These are phyloP conservation scores for Eupithecia tripunctaria DNA, from an alignment of 2,888 invertebrate species.

Conservation along the genomic window DNA sequence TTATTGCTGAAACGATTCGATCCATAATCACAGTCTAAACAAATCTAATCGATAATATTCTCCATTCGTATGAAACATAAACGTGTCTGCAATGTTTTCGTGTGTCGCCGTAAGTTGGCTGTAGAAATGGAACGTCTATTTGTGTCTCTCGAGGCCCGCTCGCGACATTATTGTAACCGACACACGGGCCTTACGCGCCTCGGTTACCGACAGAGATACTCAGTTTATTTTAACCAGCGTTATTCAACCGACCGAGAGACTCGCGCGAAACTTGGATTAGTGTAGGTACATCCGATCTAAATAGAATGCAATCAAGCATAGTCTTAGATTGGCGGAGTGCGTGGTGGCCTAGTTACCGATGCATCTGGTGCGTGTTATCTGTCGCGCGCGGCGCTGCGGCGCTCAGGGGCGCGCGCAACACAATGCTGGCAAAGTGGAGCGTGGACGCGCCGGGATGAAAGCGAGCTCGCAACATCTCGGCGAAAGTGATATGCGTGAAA, in stretches of 20 bases:
- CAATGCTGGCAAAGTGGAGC: conserved; percentile 53
- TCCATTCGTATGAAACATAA: conserved; percentile 66
- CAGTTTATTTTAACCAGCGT: conserved; percentile 51
- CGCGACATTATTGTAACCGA: conserved; percentile 78
- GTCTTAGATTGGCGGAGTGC: conserved; percentile 69
- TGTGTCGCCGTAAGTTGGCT: conserved; percentile 75
- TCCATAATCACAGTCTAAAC: conserved; percentile 17
- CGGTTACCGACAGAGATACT: conserved; percentile 60
- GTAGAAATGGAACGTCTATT: conserved; percentile 83
- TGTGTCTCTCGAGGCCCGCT: conserved; percentile 80
- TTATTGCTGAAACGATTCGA: conserved; percentile 3
- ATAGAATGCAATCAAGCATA: conserved; percentile 64
- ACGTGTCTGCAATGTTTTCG: conserved; percentile 76
- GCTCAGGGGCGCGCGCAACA: conserved; percentile 45
- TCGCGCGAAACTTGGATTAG: conserved; percentile 30
- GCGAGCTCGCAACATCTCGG: conserved; percentile 64
- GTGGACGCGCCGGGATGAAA: conserved; percentile 70
- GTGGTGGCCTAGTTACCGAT: conserved; percentile 74
- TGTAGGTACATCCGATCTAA: conserved; percentile 47
- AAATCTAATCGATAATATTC: conserved; percentile 46
- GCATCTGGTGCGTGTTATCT: conserved; percentile 74
- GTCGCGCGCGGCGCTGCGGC: conserved; percentile 49
- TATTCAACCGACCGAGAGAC: conserved; percentile 35
- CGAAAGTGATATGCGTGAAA: conserved; percentile 81
- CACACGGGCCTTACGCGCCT: conserved; percentile 68